These are phyloP conservation scores for Erethizon dorsatum DNA, from an alignment of 2,797 vertebrate genomes.

Conservation along the genomic window DNA sequence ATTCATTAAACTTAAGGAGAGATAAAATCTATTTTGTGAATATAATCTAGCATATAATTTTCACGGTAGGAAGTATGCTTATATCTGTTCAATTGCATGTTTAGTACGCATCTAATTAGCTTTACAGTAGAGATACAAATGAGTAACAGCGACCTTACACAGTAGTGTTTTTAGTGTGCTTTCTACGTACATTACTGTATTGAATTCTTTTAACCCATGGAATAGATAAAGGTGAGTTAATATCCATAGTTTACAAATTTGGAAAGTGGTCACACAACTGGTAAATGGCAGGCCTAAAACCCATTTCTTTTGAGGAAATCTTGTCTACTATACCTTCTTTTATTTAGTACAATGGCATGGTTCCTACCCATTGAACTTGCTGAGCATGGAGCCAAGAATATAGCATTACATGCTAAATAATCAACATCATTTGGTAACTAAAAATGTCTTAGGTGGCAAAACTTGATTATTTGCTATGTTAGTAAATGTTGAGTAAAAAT, in stretches of 20 bases:
- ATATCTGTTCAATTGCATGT: conserved; percentile 33
- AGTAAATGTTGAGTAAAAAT: conserved; percentile 52
- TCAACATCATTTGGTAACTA: background rate
- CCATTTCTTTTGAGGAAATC: background rate
- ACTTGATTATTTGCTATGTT: conserved; percentile 65
- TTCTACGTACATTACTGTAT: conserved; percentile 42
- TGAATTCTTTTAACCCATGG: conserved; percentile 35
- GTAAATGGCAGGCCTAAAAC: background rate
- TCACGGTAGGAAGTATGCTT: conserved; percentile 17
- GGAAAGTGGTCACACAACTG: conserved; percentile 24
- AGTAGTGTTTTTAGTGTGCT: conserved; percentile 24
- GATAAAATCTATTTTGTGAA: background rate
- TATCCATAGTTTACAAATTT: conserved; percentile 29
- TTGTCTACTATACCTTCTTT: background rate
- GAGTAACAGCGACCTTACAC: conserved; percentile 31
- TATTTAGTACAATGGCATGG: background rate
- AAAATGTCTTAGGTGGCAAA: conserved; percentile 37
- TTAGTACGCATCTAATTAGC: background rate
- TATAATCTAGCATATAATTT: background rate
- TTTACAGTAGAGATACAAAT: conserved; percentile 31
- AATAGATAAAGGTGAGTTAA: conserved; percentile 52
- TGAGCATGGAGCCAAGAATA: background rate
- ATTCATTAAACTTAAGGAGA: background rate
- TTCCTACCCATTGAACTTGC: conserved; percentile 10
- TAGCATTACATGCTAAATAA: background rate